Evolutionary conservation across 2,113 vertebrate species (phyloP), one percentile per base, ranked within the genome.

Genomic region (Ictidomys tridecemlineatus): DNA sequence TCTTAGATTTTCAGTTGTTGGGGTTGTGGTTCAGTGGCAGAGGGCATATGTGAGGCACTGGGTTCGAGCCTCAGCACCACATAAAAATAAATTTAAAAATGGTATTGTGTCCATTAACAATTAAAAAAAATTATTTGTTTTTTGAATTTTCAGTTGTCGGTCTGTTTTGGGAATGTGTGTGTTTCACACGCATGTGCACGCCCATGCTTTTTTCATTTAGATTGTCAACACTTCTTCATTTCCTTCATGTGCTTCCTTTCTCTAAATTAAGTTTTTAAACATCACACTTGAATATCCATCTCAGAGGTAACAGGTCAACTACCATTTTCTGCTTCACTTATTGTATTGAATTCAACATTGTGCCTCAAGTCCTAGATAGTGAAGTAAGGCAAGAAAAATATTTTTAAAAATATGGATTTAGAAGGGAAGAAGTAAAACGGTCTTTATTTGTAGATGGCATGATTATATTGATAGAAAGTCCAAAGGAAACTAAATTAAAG

Each of bases 201-300:
- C 58, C 24, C 39, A 0, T 32, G 20, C 56, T 58, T 53, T 91
- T 85, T 85, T 80, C 39, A 79, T 48, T 88, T 79, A 91, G 14
- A 39, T 76, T 45, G 4, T 84, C 48, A 90, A n/a, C 82, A 34
- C 61, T 48, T 94, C 37, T 94, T 20, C 76, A 1, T 63, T 4
- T 48, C 77, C 22, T 77, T 89, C 12, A 32, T 42, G 28, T 48
- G 80, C 39, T 95, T 90, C 61, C 39, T 90, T 76, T 85, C 30
- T 65, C 53, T 91, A 48, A 90, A 69, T 63, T 24, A 51, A 82
- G 86, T 63, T 92, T 70, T 90, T 11, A 91, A 86, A 78, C 39
- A 30, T 90, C n/a, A 65, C 18, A 42, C 34, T 58, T 80, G 80
- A 90, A 58, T 65, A 72, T 73, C n/a, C 22, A 86, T 69, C 61